These are phyloP conservation scores for Hydrophis major DNA, from an alignment of 2,797 vertebrate genomes.

Conservation along the genomic window DNA sequence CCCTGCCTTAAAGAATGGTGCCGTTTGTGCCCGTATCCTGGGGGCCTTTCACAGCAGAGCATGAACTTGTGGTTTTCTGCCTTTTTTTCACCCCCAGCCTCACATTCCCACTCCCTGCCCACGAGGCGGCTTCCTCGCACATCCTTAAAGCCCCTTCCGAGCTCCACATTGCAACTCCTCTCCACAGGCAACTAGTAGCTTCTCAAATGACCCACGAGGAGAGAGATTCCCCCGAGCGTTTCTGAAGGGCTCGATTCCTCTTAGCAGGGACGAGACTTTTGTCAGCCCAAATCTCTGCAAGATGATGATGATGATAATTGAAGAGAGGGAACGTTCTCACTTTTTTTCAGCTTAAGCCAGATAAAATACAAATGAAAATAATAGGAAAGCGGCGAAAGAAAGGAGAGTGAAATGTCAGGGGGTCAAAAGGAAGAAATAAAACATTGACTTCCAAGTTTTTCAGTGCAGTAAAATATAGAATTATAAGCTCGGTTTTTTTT, in stretches of 20 bases:
- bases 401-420: neutral
- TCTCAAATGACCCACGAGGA: neutral
- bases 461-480: neutral
- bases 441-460: neutral
- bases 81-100: neutral
- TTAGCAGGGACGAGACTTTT: neutral
- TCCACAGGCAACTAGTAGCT: neutral
- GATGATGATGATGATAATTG: rapidly evolving
- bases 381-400: neutral
- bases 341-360: neutral
- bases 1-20: no score
- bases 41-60: neutral
- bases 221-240: neutral
- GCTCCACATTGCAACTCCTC: neutral
- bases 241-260: neutral
- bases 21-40: neutral
- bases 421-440: neutral
- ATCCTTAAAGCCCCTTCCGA: neutral
- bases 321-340: neutral
- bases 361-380: neutral
- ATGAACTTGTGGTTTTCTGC: neutral
- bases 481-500: neutral
- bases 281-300: neutral
- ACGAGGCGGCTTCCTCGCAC: neutral
- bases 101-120: neutral